Evolutionary conservation across 1,140 invertebrate species (phyloP).

Genomic region (Microvelia longipes): DNA sequence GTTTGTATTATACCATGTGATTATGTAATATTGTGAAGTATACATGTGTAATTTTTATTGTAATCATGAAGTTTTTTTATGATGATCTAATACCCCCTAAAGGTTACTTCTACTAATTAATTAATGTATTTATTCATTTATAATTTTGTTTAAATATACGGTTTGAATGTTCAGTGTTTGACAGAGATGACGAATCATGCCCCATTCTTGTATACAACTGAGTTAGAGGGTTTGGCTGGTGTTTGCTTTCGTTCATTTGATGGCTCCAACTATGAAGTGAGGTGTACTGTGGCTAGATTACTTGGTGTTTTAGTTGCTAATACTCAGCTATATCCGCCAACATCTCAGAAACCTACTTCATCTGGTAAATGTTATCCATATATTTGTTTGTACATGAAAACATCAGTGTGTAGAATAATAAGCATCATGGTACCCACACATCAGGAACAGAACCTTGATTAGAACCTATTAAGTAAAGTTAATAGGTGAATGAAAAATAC

Average conservation of each 20-base stretch:
- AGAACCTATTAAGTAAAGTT: no score
- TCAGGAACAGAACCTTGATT: no score
- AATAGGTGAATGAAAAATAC: no score
- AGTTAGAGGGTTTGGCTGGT: slow-evolving; percentile 76
- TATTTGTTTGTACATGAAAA: no score
- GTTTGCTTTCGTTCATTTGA: slow-evolving; percentile 83
- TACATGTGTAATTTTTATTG: no score
- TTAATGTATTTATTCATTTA: background rate
- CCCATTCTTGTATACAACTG: slow-evolving; percentile 71
- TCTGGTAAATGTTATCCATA: background rate
- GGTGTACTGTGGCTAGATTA: slow-evolving; percentile 80
- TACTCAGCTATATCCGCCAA: slow-evolving; percentile 37
- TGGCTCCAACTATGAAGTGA: slow-evolving; percentile 85
- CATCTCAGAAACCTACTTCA: background rate
- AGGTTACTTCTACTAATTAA: no score
- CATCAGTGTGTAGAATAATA: no score
- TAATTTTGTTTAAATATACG: background rate
- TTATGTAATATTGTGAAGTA: no score
- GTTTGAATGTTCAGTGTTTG: slow-evolving; percentile 65
- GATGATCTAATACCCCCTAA: no score
- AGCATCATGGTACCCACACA: no score
- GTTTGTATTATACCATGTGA: no score
- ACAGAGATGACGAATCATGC: slow-evolving; percentile 78
- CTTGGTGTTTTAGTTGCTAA: slow-evolving; percentile 72
- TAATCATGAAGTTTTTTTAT: no score